phyloP scores from a whole-genome alignment of 2,888 invertebrate genomes.

The Diplazon laetatorius region DNA sequence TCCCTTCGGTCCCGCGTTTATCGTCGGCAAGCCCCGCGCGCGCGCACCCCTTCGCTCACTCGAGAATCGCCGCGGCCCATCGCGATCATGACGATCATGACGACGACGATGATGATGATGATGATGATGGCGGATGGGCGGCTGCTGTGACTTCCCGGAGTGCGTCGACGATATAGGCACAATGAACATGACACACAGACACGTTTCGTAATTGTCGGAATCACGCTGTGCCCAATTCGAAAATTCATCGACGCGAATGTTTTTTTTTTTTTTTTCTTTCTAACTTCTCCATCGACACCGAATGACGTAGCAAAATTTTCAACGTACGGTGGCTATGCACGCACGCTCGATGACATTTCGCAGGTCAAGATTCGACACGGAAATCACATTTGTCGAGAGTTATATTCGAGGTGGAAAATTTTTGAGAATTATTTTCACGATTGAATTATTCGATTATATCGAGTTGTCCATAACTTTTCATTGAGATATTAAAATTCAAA shows the following conservation, averaged over 20 bases:
- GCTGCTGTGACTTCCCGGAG: conserved; percentile 48
- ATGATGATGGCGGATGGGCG: conserved; percentile 27
- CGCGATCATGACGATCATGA: conserved; percentile 30
- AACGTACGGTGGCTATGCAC: too few relatives aligned
- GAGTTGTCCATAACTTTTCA: too few relatives aligned
- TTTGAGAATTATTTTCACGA: too few relatives aligned
- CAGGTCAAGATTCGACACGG: too few relatives aligned
- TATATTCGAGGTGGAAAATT: too few relatives aligned
- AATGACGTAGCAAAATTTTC: conserved; percentile 66
- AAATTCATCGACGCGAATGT: conserved; percentile 33
- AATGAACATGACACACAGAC: too few relatives aligned
- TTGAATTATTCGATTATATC: too few relatives aligned
- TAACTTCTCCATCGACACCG: conserved; percentile 74
- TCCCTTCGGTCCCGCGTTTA: conserved; percentile 27
- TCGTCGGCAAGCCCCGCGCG: too few relatives aligned
- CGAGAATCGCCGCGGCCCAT: conserved; percentile 62
- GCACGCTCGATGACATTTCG: too few relatives aligned
- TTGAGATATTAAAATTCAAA: too few relatives aligned
- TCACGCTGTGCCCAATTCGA: conserved; percentile 70
- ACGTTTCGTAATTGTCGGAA: conserved; percentile 59
- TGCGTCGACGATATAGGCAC: conserved; percentile 6
- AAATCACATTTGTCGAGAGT: too few relatives aligned
- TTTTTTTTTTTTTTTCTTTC: conserved; percentile 72
- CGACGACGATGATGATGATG: conserved; percentile 24
- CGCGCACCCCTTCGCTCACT: conserved; percentile 68